A percentile compares a stretch with the other conserved stretches of the same genome.
Evolutionary conservation across 2,113 vertebrate species (phyloP).

Genomic region (Macquaria ambigua): DNA sequence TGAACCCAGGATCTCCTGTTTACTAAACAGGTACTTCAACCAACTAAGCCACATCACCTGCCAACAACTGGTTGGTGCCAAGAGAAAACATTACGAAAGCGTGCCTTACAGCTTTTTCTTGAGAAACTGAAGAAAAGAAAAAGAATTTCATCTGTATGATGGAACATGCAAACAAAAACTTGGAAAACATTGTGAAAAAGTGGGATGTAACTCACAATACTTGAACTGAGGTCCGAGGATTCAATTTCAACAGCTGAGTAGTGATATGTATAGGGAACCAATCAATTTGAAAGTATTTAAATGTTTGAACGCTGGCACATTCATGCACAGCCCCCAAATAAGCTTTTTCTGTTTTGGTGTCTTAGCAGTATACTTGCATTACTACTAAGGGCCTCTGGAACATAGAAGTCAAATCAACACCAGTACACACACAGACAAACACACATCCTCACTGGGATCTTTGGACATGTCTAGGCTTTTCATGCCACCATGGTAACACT

Average conservation of each 20-base stretch:
- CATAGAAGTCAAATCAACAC: constrained; percentile 18
- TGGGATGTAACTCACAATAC: not conserved
- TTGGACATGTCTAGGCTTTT: constrained; percentile 61
- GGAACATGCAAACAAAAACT: not conserved
- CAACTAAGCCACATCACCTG: not conserved
- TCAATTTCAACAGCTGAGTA: not conserved
- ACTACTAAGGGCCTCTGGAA: not conserved
- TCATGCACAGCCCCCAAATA: not conserved
- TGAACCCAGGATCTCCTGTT: not conserved
- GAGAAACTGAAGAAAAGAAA: not conserved
- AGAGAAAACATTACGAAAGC: not conserved
- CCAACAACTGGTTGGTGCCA: not conserved
- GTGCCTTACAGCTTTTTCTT: not conserved
- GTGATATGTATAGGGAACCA: not conserved
- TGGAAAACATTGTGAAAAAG: not conserved
- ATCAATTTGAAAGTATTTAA: not conserved
- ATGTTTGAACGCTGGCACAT: not conserved
- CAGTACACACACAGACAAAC: constrained; percentile 31
- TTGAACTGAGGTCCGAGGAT: not conserved
- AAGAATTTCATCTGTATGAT: not conserved
- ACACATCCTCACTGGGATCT: constrained; percentile 41
- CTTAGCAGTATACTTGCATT: not conserved
- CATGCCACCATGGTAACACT: constrained; percentile 48
- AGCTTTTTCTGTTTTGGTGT: not conserved
- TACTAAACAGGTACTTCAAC: not conserved